phyloP scores from a whole-genome alignment of 2,797 vertebrate genomes.

The Cichlasoma orientale region DNA sequence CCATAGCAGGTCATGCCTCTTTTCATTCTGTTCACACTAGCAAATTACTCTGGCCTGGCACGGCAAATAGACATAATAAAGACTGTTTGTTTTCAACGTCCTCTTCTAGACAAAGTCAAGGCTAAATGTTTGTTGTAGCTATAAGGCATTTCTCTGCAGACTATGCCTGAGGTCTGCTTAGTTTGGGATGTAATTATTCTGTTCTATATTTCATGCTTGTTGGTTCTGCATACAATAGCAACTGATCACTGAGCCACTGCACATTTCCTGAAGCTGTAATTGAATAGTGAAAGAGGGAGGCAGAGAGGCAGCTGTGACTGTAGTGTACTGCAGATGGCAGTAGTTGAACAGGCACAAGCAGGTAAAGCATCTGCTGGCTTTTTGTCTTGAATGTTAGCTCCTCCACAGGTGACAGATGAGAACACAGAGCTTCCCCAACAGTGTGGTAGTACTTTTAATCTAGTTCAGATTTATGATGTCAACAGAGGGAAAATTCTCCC shows the following conservation, averaged over 20 bases:
- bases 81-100: conserved; percentile 55
- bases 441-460: conserved; percentile 73
- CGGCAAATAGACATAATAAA: conserved; percentile 68
- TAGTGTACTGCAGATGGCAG: conserved; percentile 81
- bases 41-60: conserved; percentile 64
- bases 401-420: conserved; percentile 76
- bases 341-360: conserved; percentile 70
- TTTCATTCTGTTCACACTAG: conserved; percentile 61
- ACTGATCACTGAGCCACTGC: conserved; percentile 63
- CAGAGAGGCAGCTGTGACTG: conserved; percentile 30
- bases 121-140: conserved; percentile 58
- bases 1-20: conserved; percentile 61
- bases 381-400: conserved; percentile 40
- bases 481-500: conserved; percentile 72
- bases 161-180: conserved; percentile 58
- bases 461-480: conserved; percentile 79
- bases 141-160: conserved; percentile 56
- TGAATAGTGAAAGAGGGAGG: conserved; percentile 41
- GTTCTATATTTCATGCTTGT: conserved; percentile 71
- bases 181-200: conserved; percentile 68
- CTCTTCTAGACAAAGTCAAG: conserved; percentile 57
- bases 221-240: conserved; percentile 68
- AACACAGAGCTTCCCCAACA: conserved; percentile 64
- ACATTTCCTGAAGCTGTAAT: conserved; percentile 65
- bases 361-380: not conserved